These are phyloP conservation scores for Astreopora myriophthalma DNA, from an alignment of 64 coral and sea anemone species.

Conservation along the genomic window DNA sequence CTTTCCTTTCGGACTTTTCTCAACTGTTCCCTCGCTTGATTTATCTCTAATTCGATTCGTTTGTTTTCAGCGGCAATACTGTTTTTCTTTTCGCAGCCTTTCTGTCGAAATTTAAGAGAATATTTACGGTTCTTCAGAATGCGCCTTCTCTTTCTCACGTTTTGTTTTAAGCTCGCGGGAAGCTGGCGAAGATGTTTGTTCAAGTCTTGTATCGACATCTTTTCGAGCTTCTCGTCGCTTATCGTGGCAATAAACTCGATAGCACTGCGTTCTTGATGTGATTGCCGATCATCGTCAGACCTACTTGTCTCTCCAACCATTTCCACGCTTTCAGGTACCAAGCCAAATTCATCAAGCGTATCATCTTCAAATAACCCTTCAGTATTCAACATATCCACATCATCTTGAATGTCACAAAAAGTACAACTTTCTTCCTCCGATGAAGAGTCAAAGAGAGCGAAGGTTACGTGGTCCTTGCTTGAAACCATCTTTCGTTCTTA, in stretches of 20 bases:
- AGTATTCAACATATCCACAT: too few relatives aligned
- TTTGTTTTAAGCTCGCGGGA: not conserved
- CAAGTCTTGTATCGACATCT: slow-evolving; percentile 8
- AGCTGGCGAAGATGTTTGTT: slow-evolving; percentile 33
- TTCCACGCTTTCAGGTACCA: not conserved
- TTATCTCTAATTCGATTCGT: slow-evolving; percentile 39
- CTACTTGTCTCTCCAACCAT: not conserved
- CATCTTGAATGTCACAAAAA: not conserved
- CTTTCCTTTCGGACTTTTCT: slow-evolving; percentile 10
- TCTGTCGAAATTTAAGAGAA: slow-evolving; percentile 40
- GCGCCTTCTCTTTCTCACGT: slow-evolving; percentile 18
- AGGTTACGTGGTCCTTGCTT: not conserved
- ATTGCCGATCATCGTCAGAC: not conserved
- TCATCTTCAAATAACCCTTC: not conserved
- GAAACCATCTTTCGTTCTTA: not conserved
- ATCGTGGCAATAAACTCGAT: not conserved
- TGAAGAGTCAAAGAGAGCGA: not conserved
- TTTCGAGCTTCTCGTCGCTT: not conserved
- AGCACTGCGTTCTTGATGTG: not conserved
- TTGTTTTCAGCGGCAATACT: slow-evolving; percentile 9
- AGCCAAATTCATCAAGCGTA: not conserved
- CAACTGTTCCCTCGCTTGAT: slow-evolving; percentile 20
- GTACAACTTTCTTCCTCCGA: not conserved
- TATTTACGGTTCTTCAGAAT: slow-evolving; percentile 64
- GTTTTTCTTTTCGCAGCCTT: not conserved